Conservation (phyloP, 2,113 vertebrate species). For the Cisticola juncidis region DNA sequence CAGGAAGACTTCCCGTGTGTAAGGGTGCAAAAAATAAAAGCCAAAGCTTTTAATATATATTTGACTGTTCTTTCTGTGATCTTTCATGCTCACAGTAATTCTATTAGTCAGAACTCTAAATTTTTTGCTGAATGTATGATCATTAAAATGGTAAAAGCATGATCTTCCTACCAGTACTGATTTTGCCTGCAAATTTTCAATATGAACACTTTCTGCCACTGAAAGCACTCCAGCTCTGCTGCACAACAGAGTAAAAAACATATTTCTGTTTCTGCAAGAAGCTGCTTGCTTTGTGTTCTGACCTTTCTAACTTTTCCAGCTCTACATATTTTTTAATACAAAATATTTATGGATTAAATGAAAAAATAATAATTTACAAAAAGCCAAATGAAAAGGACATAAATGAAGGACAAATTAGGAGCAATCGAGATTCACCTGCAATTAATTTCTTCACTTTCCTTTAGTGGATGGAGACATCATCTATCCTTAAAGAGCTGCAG, state of each 20-base stretch:
- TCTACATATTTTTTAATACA: background rate
- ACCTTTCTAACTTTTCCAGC: background rate
- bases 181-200: conserved; percentile 2
- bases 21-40: background rate
- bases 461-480: background rate
- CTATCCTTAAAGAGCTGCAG: background rate
- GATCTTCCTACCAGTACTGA: background rate
- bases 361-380: background rate
- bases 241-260: background rate
- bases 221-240: background rate
- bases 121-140: background rate
- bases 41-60: background rate
- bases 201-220: background rate
- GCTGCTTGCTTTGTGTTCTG: background rate
- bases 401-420: background rate
- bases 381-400: background rate
- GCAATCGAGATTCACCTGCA: background rate
- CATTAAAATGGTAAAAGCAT: background rate
- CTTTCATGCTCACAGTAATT: background rate
- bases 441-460: background rate
- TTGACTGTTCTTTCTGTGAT: background rate
- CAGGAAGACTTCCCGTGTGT: background rate
- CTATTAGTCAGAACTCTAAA: background rate
- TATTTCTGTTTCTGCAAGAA: background rate
- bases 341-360: background rate